A percentile compares a stretch with the other conserved stretches of the same genome.
These are phyloP conservation scores for Venustaconcha ellipsiformis DNA, from an alignment of 1,140 invertebrate species.

Conservation along the genomic window DNA sequence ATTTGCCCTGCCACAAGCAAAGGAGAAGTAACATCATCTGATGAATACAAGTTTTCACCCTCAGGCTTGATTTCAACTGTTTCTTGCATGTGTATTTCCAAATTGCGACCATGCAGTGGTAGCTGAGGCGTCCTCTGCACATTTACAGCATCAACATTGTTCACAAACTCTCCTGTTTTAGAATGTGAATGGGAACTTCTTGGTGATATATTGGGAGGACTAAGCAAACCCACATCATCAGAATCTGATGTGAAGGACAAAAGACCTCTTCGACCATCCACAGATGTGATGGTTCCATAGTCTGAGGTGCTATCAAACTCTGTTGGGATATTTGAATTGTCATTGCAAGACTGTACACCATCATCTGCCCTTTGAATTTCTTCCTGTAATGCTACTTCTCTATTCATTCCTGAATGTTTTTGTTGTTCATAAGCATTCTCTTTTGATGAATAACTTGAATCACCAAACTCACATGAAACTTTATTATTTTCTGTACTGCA, in stretches of 20 bases:
- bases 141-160: no score
- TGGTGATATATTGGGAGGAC: slow-evolving; percentile 19
- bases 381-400: no score
- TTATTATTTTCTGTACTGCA: slow-evolving; percentile 8
- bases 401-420: no score
- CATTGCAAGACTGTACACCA: no score
- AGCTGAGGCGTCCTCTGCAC: not conserved
- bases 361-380: no score
- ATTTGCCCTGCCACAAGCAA: not conserved
- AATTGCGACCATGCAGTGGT: not conserved
- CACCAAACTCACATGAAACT: not conserved
- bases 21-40: slow-evolving; percentile 3
- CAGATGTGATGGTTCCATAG: slow-evolving; percentile 45
- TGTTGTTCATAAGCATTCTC: no score
- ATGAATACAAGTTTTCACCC: slow-evolving; percentile 14
- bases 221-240: slow-evolving; percentile 16
- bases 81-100: slow-evolving; percentile 12
- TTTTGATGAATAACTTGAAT: slow-evolving; percentile 3
- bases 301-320: slow-evolving; percentile 48
- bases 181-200: slow-evolving; percentile 7
- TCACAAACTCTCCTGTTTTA: no score
- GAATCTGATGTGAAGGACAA: slow-evolving; percentile 38
- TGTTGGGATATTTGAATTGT: not conserved
- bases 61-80: not conserved
- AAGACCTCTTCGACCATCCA: slow-evolving; percentile 37